Evolutionary conservation across 1,140 invertebrate species (phyloP).

Genomic region (Sycobia sp.): DNA sequence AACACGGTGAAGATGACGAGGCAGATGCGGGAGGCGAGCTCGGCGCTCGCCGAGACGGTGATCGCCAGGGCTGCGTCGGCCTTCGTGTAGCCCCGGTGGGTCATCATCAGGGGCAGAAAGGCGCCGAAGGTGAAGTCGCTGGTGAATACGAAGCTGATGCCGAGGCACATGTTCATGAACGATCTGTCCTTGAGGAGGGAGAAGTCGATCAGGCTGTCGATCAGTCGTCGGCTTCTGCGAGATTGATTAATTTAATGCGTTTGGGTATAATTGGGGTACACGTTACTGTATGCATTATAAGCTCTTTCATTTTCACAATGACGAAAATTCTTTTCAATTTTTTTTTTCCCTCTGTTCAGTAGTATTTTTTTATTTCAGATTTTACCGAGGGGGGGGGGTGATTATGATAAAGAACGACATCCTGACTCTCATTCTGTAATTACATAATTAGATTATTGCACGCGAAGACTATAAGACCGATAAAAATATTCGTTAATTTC

Average conservation of each 20-base stretch:
- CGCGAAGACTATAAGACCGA: no score
- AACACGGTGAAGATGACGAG: conserved; percentile 51
- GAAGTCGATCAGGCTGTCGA: conserved; percentile 49
- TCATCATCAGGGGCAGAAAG: conserved; percentile 56
- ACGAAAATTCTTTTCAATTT: background rate
- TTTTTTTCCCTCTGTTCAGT: no score
- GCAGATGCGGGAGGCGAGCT: conserved; percentile 50
- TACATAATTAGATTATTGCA: no score
- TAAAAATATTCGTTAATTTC: no score
- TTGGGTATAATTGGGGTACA: no score
- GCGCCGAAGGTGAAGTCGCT: conserved; percentile 53
- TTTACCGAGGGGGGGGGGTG: no score
- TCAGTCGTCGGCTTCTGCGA: conserved; percentile 32
- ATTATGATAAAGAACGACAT: no score
- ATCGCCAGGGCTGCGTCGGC: conserved; percentile 49
- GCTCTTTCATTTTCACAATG: no score
- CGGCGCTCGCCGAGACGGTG: conserved; percentile 49
- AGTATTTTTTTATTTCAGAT: no score
- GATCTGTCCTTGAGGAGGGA: conserved; percentile 47
- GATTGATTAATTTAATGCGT: no score
- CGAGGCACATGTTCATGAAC: conserved; percentile 52
- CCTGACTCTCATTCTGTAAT: no score
- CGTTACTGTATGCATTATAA: no score
- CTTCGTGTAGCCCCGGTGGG: conserved; percentile 46
- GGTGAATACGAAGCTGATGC: conserved; percentile 50